Evolutionary conservation across 1,140 invertebrate species (phyloP).

Genomic region (Sinonovacula constricta): DNA sequence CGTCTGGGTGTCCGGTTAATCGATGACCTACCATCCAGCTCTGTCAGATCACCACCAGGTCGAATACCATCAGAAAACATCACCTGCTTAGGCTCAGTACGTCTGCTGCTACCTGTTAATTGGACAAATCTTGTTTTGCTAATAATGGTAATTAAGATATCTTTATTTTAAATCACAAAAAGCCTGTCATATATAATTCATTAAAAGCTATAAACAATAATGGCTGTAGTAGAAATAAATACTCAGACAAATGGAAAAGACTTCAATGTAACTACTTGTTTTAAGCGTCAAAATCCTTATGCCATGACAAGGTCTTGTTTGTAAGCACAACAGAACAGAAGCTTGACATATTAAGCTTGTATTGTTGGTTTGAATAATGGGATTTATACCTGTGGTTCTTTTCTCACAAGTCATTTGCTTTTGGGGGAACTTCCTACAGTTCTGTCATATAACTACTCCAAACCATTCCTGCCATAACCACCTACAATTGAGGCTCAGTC

Average conservation of each 20-base stretch:
- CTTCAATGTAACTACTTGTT: not conserved
- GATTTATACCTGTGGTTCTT: too few relatives aligned
- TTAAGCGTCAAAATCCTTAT: too few relatives aligned
- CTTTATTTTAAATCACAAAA: not conserved
- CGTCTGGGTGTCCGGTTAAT: constrained; percentile 56
- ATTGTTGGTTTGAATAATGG: too few relatives aligned
- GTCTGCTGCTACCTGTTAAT: constrained; percentile 66
- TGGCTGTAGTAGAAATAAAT: not conserved
- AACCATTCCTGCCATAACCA: too few relatives aligned
- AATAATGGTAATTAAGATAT: not conserved
- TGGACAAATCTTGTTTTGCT: too few relatives aligned
- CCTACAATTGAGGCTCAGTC: too few relatives aligned
- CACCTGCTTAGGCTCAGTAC: constrained; percentile 80
- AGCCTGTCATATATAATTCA: not conserved
- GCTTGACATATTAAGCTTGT: too few relatives aligned
- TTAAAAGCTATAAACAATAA: not conserved
- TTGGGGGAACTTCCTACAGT: too few relatives aligned
- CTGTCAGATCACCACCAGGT: constrained; percentile 92
- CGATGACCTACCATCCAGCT: constrained; percentile 80
- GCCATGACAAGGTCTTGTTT: too few relatives aligned
- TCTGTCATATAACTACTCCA: too few relatives aligned
- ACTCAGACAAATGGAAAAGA: not conserved
- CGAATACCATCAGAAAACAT: constrained; percentile 96
- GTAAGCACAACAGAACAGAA: too few relatives aligned
- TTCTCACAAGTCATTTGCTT: too few relatives aligned